phyloP scores from a whole-genome alignment of 2,113 vertebrate genomes.

The Limanda limanda region DNA sequence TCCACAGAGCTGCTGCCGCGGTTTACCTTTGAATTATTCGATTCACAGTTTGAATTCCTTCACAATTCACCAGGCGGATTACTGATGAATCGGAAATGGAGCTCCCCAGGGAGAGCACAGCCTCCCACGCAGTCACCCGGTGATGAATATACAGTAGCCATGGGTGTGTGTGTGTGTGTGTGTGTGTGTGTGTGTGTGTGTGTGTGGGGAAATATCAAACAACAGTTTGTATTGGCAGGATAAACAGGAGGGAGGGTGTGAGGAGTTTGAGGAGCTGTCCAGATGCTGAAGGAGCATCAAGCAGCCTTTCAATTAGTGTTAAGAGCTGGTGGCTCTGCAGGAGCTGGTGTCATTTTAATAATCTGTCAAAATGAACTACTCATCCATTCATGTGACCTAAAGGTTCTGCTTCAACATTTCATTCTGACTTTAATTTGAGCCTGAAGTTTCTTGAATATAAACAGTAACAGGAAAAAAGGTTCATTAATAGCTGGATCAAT shows the following conservation, averaged over 20 bases:
- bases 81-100: conserved; percentile 21
- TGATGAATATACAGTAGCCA: conserved; percentile 21
- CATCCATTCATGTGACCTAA: conserved; percentile 1
- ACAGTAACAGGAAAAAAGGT: not conserved
- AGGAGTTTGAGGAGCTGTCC: conserved; percentile 76
- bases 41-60: conserved; percentile 19
- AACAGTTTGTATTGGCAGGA: conserved; percentile 8
- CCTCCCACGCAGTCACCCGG: not conserved
- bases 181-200: not conserved
- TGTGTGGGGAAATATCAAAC: not conserved
- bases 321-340: conserved; percentile 13
- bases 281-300: conserved; percentile 72
- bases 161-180: not conserved
- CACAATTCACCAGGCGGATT: conserved; percentile 9
- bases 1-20: not conserved
- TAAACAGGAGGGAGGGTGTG: conserved; percentile 21
- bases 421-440: conserved; percentile 4
- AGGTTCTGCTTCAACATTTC: conserved; percentile 1
- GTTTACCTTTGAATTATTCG: conserved; percentile 32
- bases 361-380: conserved; percentile 12
- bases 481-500: not conserved
- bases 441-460: not conserved
- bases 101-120: conserved; percentile 20
- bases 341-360: conserved; percentile 32
- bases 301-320: conserved; percentile 42